Base-by-base conservation (phyloP, 2,888 invertebrate species). In the Leucophora obtusa region DNA sequence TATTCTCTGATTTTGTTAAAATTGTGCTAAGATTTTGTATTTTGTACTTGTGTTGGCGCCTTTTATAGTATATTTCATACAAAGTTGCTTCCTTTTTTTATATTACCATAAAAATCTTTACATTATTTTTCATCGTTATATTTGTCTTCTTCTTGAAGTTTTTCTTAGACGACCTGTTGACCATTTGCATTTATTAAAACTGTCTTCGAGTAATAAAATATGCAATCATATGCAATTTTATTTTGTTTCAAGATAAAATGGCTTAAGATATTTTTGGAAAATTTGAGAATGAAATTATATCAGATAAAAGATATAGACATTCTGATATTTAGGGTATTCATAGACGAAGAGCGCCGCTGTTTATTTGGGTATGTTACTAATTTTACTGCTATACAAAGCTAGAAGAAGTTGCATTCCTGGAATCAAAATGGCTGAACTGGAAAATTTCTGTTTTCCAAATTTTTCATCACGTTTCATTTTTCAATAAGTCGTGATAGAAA, bases 121-220 rank as follows among this genome's bases (percentile, higher is more conserved):
- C 74, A 51, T 15, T 70, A 53, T 15, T 58, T 74, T 24, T 58
- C 33, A 62, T 28, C 17, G 18, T 58, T 65, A 47, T 60, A 15
- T 56, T 14, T 18, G 60, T 14, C 28, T 66, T 54, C 14, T 24
- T 15, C n/a, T 24, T 8, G 8, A 62, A 62, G 68, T 54, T 69
- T 79, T 62, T 65, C 38, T 54, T 74, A 82, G 73, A 78, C 72
- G 78, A 87, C 87, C 87, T 87, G 85, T 86, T 88, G 88, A 86
- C 88, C 87, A 87, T 88, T 88, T 88, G 86, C 87, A 87, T 88
- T 86, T 86, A 87, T 88, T 87, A 86, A 81, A 84, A 82, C 81
- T 77, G 84, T 81, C 69, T 83, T 75, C 78, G 56, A 65, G 65
- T 60, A 59, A 80, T 82, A 82, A 82, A 80, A 82, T 82, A 79